These are phyloP conservation scores for Brachionus rotundiformis DNA, from an alignment of 1,140 invertebrate species.

Conservation along the genomic window DNA sequence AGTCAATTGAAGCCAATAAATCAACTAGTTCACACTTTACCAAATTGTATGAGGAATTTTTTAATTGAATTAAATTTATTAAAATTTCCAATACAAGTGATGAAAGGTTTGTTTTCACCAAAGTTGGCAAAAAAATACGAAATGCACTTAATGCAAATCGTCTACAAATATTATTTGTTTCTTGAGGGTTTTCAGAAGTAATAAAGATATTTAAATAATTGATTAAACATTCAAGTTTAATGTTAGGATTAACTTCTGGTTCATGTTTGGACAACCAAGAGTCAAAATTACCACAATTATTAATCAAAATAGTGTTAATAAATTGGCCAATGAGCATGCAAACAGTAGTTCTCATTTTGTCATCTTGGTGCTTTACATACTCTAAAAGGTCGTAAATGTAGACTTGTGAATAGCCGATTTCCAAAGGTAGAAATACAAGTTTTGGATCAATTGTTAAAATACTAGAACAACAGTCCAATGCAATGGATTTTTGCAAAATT, in stretches of 20 bases:
- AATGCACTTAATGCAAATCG: slow-evolving; percentile 25
- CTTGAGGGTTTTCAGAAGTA: background rate
- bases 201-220: slow-evolving; percentile 21
- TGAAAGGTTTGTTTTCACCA: slow-evolving; percentile 4
- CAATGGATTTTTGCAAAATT: slow-evolving; percentile 80
- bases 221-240: background rate
- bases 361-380: slow-evolving; percentile 36
- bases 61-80: slow-evolving; percentile 34
- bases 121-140: slow-evolving; percentile 21
- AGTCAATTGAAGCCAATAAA: slow-evolving; percentile 69
- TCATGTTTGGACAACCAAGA: slow-evolving; percentile 66
- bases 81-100: slow-evolving; percentile 4
- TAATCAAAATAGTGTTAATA: slow-evolving; percentile 17
- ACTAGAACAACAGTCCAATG: slow-evolving; percentile 73
- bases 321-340: slow-evolving; percentile 8
- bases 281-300: slow-evolving; percentile 58
- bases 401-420: background rate
- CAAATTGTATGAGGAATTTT: slow-evolving; percentile 48
- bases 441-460: slow-evolving; percentile 73
- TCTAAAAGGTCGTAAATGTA: slow-evolving; percentile 1
- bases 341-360: slow-evolving; percentile 37
- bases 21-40: slow-evolving; percentile 69
- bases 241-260: background rate
- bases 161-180: slow-evolving; percentile 45
- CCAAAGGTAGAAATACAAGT: slow-evolving; percentile 52